These are phyloP conservation scores for Platerodrilus igneus DNA, from an alignment of 2,888 invertebrate genomes.

Conservation along the genomic window DNA sequence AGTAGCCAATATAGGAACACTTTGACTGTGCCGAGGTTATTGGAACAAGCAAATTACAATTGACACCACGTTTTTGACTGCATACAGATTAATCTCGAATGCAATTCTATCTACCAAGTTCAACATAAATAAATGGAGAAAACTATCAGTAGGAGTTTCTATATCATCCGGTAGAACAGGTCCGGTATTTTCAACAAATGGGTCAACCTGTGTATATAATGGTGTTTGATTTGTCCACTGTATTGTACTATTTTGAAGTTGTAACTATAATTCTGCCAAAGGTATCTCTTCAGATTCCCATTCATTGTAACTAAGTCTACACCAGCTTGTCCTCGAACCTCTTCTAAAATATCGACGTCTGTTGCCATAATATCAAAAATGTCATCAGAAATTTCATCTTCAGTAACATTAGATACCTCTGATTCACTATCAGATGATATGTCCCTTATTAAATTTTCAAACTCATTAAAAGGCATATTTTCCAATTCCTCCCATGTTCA, in stretches of 20 bases:
- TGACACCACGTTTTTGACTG: too few relatives aligned
- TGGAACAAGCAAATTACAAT: too few relatives aligned
- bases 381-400: neutral
- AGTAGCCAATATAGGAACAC: too few relatives aligned
- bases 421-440: conserved; percentile 4
- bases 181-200: conserved; percentile 3
- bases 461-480: too few relatives aligned
- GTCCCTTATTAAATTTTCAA: too few relatives aligned
- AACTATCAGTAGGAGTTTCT: conserved; percentile 4
- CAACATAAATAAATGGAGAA: conserved; percentile 7
- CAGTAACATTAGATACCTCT: neutral
- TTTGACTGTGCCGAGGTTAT: too few relatives aligned
- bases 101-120: too few relatives aligned
- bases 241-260: neutral
- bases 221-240: conserved; percentile 1
- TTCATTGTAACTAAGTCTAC: neutral
- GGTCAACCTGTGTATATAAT: neutral
- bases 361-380: neutral
- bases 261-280: neutral
- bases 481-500: too few relatives aligned
- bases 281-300: conserved; percentile 6
- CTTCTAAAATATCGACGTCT: neutral
- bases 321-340: neutral
- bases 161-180: conserved; percentile 4
- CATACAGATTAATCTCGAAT: too few relatives aligned